phyloP scores from a whole-genome alignment of 2,888 invertebrate species.

The Hesperia comma region DNA sequence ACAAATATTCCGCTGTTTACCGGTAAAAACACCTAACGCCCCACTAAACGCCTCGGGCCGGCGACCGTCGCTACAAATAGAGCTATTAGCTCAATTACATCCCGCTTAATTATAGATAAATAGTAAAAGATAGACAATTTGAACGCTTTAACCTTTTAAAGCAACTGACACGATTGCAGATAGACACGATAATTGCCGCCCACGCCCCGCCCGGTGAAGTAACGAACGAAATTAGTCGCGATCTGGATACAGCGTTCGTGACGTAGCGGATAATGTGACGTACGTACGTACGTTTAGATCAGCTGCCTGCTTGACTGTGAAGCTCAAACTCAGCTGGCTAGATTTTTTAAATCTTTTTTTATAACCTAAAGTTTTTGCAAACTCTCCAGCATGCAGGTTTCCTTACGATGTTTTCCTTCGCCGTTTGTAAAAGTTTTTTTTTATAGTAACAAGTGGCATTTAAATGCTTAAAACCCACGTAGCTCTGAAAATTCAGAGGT shows the following conservation, averaged over 20 bases:
- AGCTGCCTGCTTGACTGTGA: too few species aligned
- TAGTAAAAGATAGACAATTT: slow-evolving; percentile 36
- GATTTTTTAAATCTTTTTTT: too few species aligned
- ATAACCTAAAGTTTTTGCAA: too few species aligned
- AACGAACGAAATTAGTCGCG: slow-evolving; percentile 27
- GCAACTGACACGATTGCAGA: slow-evolving; percentile 47
- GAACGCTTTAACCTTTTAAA: slow-evolving; percentile 39
- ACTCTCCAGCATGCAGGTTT: too few species aligned
- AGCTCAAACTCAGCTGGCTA: too few species aligned
- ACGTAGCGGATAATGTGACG: neutral
- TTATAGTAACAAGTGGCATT: too few species aligned
- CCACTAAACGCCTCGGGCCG: neutral
- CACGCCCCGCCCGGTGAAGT: slow-evolving; percentile 34
- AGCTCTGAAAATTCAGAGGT: too few species aligned
- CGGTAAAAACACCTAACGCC: slow-evolving; percentile 1
- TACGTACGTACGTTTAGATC: too few species aligned
- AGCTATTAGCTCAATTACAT: slow-evolving; percentile 36
- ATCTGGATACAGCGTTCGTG: neutral
- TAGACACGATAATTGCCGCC: slow-evolving; percentile 54
- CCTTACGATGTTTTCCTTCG: too few species aligned
- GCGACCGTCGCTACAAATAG: slow-evolving; percentile 26
- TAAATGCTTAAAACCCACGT: too few species aligned
- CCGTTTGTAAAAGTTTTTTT: too few species aligned
- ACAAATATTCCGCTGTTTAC: neutral
- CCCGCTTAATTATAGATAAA: slow-evolving; percentile 35